Percentiles rank a stretch among this genome's conserved stretches.
phyloP scores from a whole-genome alignment of 1,140 invertebrate species.

The Aporrectodea caliginosa region DNA sequence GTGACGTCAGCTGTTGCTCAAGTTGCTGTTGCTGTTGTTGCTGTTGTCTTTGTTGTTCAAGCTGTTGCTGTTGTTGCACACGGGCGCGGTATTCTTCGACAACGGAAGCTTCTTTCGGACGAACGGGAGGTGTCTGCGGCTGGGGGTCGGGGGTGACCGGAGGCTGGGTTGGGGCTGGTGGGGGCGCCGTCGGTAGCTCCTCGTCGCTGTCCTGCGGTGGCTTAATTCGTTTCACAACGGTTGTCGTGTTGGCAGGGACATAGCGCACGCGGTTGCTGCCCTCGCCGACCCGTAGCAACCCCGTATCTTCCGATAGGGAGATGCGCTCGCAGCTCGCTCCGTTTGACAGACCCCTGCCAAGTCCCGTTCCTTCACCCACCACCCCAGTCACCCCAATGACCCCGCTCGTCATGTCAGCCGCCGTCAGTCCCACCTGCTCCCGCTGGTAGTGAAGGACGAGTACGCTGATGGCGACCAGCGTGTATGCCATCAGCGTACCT shows the following conservation, averaged over 20 bases:
- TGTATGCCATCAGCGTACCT: conserved; percentile 79
- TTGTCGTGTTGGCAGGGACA: conserved; percentile 18
- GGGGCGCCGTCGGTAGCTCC: too few relatives aligned
- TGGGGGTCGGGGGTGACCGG: not conserved
- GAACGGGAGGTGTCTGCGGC: not conserved
- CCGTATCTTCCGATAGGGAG: conserved; percentile 15
- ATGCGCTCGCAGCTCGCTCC: not conserved
- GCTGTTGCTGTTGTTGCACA: conserved; percentile 13
- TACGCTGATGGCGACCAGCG: conserved; percentile 80
- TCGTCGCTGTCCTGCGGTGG: conserved; percentile 13
- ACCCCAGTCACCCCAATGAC: not conserved
- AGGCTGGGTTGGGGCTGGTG: not conserved
- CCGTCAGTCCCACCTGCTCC: conserved; percentile 21
- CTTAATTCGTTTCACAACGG: conserved; percentile 13
- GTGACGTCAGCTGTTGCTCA: not conserved
- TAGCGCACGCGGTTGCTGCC: conserved; percentile 11
- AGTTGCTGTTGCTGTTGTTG: conserved; percentile 1
- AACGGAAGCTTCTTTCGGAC: conserved; percentile 6
- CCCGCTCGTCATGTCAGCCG: not conserved
- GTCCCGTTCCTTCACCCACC: not conserved
- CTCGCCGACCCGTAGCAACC: not conserved
- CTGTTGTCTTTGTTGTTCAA: conserved; percentile 11
- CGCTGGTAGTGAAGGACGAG: conserved; percentile 63
- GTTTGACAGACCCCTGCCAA: not conserved
- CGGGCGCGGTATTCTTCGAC: conserved; percentile 19